phyloP scores from a whole-genome alignment of 2,888 invertebrate species.

The Phyllotreta cruciferae region DNA sequence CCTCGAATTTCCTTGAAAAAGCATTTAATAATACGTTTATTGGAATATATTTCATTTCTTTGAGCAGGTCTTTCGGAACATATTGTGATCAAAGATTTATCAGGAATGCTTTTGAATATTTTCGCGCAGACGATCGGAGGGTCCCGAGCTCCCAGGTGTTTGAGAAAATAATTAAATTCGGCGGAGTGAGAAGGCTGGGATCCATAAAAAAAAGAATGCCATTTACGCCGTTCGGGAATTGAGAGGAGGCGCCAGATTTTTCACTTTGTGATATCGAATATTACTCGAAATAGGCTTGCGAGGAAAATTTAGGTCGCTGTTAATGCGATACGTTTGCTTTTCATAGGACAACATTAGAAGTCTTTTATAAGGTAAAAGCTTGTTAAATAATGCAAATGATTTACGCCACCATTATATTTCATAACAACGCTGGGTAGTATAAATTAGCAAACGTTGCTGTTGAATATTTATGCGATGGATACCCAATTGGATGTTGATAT shows the following conservation, averaged over 20 bases:
- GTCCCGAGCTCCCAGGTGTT: constrained; percentile 20
- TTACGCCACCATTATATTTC: no score
- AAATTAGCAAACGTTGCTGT: no score
- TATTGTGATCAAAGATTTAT: constrained; percentile 32
- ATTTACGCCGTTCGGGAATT: constrained; percentile 11
- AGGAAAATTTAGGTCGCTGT: no score
- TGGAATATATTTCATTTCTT: constrained; percentile 30
- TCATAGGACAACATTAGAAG: no score
- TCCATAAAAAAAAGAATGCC: constrained; percentile 23
- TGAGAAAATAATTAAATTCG: constrained; percentile 27
- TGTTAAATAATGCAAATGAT: no score
- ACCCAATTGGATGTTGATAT: no score
- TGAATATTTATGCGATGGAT: no score
- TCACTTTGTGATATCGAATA: constrained; percentile 6
- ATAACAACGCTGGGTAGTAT: no score
- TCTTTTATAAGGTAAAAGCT: no score
- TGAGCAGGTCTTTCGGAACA: constrained; percentile 24
- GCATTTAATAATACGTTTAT: constrained; percentile 26
- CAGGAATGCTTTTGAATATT: constrained; percentile 31
- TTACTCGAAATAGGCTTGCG: no score
- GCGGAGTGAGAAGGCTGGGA: constrained; percentile 4
- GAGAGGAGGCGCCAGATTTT: not conserved
- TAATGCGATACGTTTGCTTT: no score
- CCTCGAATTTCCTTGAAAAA: constrained; percentile 14
- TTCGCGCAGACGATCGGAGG: constrained; percentile 12